These are phyloP conservation scores for Acholoe squamosa DNA, from an alignment of 2,888 invertebrate species.

Conservation along the genomic window DNA sequence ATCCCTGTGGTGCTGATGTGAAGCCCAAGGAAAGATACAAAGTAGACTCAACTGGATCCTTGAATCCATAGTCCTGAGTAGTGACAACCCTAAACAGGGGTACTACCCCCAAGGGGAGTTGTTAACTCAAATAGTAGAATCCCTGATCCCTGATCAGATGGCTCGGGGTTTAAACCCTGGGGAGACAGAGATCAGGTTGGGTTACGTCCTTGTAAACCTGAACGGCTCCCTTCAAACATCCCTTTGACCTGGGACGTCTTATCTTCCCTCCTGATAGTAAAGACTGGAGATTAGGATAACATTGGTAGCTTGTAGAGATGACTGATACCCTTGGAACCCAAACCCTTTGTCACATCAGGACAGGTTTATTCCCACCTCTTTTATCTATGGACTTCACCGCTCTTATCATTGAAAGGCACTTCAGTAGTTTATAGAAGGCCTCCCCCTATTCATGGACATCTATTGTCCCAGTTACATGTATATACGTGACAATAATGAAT, in stretches of 20 bases:
- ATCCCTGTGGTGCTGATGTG: background rate
- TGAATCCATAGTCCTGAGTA: background rate
- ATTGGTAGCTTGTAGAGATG: too few species aligned
- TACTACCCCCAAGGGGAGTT: background rate
- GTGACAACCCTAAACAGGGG: background rate
- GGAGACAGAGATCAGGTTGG: background rate
- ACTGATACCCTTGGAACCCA: too few species aligned
- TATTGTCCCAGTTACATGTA: too few species aligned
- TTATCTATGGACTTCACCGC: too few species aligned
- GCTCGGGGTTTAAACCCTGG: background rate
- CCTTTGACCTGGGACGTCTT: background rate
- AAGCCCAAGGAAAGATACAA: background rate
- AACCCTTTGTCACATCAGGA: too few species aligned
- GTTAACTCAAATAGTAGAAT: background rate
- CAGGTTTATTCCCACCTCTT: too few species aligned
- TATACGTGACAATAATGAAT: too few species aligned
- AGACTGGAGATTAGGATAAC: too few species aligned
- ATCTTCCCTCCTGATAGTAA: background rate
- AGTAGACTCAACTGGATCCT: background rate
- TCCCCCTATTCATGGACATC: too few species aligned
- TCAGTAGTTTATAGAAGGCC: too few species aligned
- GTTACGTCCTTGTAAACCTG: conserved; percentile 6
- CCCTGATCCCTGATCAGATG: conserved; percentile 3
- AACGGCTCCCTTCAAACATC: background rate
- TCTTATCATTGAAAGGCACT: too few species aligned